These are phyloP conservation scores for Condylura cristata DNA, from an alignment of 2,113 vertebrate genomes.

Conservation along the genomic window DNA sequence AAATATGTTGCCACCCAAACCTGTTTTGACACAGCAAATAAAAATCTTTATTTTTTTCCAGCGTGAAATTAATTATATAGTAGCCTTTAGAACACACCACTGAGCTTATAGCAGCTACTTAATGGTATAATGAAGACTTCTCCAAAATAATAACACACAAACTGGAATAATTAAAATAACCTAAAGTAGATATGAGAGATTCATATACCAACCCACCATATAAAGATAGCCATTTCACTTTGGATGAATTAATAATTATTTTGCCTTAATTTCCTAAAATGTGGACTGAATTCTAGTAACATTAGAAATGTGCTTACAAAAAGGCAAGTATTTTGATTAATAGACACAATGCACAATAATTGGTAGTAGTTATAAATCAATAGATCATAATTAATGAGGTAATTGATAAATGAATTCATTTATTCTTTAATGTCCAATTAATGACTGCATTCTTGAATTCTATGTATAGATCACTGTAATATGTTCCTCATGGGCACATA, in stretches of 20 bases:
- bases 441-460: not conserved
- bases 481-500: no score
- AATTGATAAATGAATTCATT: not conserved
- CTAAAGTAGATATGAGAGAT: not conserved
- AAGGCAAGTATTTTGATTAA: not conserved
- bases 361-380: not conserved
- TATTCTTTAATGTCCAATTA: not conserved
- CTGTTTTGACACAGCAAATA: not conserved
- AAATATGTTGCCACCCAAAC: not conserved
- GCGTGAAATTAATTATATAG: not conserved
- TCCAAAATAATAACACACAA: not conserved
- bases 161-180: not conserved
- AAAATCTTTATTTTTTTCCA: not conserved
- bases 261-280: not conserved
- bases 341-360: not conserved
- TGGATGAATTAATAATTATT: not conserved
- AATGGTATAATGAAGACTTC: not conserved
- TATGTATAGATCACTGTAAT: not conserved
- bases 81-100: not conserved
- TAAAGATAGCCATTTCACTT: not conserved
- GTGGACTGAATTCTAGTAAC: not conserved
- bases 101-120: not conserved
- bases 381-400: not conserved
- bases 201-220: not conserved
- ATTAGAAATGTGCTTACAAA: not conserved